Conservation (phyloP, 1,140 invertebrate genomes). For the Scaptomyza pallida region DNA sequence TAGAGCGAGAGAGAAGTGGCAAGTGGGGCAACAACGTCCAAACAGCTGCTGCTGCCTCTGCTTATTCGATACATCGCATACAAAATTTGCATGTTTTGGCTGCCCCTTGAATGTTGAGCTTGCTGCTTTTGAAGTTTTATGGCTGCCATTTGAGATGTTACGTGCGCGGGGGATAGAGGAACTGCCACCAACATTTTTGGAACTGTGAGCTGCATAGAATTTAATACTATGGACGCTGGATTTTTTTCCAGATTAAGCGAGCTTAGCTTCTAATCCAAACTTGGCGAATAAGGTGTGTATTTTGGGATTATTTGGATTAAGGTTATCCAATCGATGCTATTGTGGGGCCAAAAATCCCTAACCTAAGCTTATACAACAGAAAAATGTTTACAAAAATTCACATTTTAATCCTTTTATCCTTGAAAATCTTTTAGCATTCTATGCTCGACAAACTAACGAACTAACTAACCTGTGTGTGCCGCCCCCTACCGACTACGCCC, state of each 20-base stretch:
- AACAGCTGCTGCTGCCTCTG: constrained; percentile 44
- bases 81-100: constrained; percentile 70
- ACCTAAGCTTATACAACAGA: no score
- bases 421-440: background rate
- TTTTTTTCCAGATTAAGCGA: no score
- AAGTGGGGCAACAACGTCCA: constrained; percentile 8
- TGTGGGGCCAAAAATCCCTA: no score
- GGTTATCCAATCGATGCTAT: no score
- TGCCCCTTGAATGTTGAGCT: constrained; percentile 54
- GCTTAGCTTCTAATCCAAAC: no score
- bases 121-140: constrained; percentile 69
- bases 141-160: constrained; percentile 62
- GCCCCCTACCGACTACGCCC: no score
- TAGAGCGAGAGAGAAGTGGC: background rate
- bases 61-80: constrained; percentile 55
- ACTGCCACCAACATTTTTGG: background rate
- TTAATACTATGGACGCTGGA: background rate
- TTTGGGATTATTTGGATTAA: no score
- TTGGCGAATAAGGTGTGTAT: no score
- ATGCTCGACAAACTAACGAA: background rate
- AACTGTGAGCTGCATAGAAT: background rate
- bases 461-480: no score
- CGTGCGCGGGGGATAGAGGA: background rate
- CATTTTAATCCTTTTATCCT: no score
- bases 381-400: no score